phyloP scores from a whole-genome alignment of 2,113 vertebrate species.

The Cromileptes altivelis region DNA sequence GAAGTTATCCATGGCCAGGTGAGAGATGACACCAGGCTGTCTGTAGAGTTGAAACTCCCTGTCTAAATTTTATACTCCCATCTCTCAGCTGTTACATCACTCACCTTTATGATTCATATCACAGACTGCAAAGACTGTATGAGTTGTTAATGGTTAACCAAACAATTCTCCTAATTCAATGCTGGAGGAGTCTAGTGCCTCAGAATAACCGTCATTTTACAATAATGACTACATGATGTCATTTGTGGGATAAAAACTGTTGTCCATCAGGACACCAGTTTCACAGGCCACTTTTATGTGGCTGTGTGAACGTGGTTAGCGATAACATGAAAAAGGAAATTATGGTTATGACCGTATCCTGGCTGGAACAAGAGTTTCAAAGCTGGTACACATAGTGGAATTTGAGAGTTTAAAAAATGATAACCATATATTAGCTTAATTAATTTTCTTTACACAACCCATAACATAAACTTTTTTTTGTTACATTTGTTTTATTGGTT shows the following conservation, averaged over 20 bases:
- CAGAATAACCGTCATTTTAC: not conserved
- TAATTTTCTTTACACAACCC: no score
- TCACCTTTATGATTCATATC: slow-evolving; percentile 39
- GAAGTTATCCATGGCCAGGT: not conserved
- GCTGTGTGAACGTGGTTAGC: not conserved
- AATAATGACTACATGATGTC: not conserved
- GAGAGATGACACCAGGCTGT: not conserved
- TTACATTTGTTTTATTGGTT: no score
- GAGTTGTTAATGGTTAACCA: slow-evolving; percentile 62
- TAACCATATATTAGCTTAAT: no score
- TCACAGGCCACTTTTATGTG: no score
- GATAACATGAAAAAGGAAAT: not conserved
- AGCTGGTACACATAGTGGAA: no score
- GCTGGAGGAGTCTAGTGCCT: not conserved
- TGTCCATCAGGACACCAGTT: not conserved
- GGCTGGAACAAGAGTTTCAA: not conserved
- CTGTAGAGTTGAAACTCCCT: not conserved
- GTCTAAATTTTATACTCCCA: not conserved
- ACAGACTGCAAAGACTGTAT: no score
- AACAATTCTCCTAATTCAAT: slow-evolving; percentile 8
- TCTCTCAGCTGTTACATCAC: not conserved
- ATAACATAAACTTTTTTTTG: no score
- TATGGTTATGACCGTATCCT: not conserved
- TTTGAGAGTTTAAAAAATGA: no score
- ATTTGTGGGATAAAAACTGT: not conserved